These are phyloP conservation scores for Pseudorectes ferrugineus DNA, from an alignment of 2,113 vertebrate species.

Conservation along the genomic window DNA sequence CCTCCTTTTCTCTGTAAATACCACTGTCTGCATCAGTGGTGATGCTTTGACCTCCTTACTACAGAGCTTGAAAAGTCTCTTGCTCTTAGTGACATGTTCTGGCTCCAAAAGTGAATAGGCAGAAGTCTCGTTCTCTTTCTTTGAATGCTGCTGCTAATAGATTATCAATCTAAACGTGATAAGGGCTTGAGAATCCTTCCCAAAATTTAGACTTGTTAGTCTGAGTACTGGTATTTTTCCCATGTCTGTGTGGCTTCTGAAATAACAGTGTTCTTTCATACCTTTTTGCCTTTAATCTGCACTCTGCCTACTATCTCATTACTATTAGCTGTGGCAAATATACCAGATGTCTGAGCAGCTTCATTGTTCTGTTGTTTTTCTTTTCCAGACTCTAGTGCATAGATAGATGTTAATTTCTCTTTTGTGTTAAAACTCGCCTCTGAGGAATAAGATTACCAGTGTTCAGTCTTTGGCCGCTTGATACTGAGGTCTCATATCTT, in stretches of 20 bases:
- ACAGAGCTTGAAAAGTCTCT: constrained; percentile 25
- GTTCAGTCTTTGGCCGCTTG: neutral
- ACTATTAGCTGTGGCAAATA: constrained; percentile 8
- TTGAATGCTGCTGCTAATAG: neutral
- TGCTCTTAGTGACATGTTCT: constrained; percentile 46
- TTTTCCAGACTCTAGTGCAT: neutral
- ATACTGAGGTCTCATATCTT: neutral
- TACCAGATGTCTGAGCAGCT: constrained; percentile 20
- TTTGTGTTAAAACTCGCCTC: constrained; percentile 20
- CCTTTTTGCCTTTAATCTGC: constrained; percentile 8
- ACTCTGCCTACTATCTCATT: constrained; percentile 1
- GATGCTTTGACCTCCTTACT: constrained; percentile 38
- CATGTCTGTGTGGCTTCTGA: neutral
- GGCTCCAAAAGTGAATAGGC: constrained; percentile 4
- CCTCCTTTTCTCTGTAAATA: constrained; percentile 28
- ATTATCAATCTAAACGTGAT: neutral
- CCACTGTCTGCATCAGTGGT: neutral
- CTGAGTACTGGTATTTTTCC: neutral
- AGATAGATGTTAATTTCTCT: constrained; percentile 44
- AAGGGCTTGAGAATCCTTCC: neutral
- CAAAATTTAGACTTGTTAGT: neutral
- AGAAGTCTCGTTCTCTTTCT: constrained; percentile 31
- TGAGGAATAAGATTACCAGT: neutral
- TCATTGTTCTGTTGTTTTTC: constrained; percentile 46
- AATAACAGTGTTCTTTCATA: neutral